Base-by-base conservation (phyloP, 2,113 vertebrate species). In the Notarius quadriscutis region DNA sequence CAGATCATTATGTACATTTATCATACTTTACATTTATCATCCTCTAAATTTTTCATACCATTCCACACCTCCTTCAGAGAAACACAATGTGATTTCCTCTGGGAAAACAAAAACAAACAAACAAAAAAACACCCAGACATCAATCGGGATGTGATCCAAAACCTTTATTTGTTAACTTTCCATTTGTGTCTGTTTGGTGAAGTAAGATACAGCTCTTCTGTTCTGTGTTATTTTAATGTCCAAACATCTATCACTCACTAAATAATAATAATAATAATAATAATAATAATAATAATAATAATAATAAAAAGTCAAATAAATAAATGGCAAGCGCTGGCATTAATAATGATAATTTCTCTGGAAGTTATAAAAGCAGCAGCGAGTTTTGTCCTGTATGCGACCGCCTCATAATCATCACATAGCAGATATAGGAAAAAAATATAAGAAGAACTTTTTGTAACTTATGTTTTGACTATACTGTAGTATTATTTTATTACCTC, bases 391-490 rank as follows among this genome's bases (percentile, higher is more conserved):
- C 91, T 93, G 92, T 91, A 84, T 92, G 55, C 79, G 53, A 81
- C 18, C 53, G 79, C 79, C 22, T 80, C 55, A 94, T 94, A 92
- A 89, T 92, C 90, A 91, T 89, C 92, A 93, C 95, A 96, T 91
- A 95, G 95, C 95, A 96, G 93, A 94, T 94, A 96, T 97, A 97
- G 95, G 96, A 98, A 98, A 97, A 97, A 97, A 96, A 94, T 95
- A 96, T 20, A 96, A 94, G 94, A 95, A 96, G 95, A 95, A 92
- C 95, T 96, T 95, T 93, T 60, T 71, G 17, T 72, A 74, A 84
- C 53, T 12, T 74, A 41, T 11, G 55, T 81, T 74, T 22, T 84
- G 51, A 84, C 27, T 72, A 84, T 74, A 84, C 69, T 58, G 83
- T 75, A 60, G 67, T 22, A 74, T 60, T 60, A 58, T 84, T 74